Percentiles rank a stretch among this genome's conserved stretches.
phyloP scores from a whole-genome alignment of 2,797 vertebrate genomes.

The Xenops minutus region DNA sequence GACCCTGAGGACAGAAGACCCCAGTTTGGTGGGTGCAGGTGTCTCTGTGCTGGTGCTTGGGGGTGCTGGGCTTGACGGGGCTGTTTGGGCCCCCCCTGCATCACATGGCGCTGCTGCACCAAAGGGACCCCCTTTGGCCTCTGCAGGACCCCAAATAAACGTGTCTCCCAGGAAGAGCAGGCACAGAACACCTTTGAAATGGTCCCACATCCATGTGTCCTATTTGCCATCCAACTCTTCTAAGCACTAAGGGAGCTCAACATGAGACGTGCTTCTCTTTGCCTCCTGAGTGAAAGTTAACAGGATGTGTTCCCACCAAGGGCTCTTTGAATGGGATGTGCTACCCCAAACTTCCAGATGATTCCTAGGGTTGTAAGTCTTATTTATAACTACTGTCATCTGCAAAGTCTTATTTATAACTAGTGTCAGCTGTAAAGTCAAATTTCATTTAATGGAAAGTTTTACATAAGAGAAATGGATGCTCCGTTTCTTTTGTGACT shows the following conservation, averaged over 20 bases:
- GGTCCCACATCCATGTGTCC: not conserved
- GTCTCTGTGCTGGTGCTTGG: not conserved
- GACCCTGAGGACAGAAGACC: not conserved
- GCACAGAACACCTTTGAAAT: not conserved
- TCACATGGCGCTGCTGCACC: accelerated
- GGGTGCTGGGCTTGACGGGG: not conserved
- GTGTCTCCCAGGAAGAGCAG: not conserved
- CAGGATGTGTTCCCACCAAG: not conserved
- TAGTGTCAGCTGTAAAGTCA: not conserved
- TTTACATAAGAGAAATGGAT: not conserved
- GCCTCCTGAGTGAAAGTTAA: not conserved
- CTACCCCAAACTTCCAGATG: not conserved
- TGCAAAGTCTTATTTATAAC: not conserved
- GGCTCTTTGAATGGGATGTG: not conserved
- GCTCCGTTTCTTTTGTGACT: not conserved
- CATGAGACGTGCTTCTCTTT: not conserved
- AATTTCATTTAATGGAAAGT: not conserved
- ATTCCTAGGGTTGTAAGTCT: not conserved
- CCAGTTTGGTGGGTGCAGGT: no score
- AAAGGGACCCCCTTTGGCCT: not conserved
- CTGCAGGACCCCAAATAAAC: not conserved
- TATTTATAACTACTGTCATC: not conserved
- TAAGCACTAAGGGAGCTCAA: not conserved
- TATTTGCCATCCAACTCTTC: not conserved
- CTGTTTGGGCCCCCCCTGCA: not conserved